These are phyloP conservation scores for Clusia tigrina DNA, from an alignment of 2,888 invertebrate genomes.

Conservation along the genomic window DNA sequence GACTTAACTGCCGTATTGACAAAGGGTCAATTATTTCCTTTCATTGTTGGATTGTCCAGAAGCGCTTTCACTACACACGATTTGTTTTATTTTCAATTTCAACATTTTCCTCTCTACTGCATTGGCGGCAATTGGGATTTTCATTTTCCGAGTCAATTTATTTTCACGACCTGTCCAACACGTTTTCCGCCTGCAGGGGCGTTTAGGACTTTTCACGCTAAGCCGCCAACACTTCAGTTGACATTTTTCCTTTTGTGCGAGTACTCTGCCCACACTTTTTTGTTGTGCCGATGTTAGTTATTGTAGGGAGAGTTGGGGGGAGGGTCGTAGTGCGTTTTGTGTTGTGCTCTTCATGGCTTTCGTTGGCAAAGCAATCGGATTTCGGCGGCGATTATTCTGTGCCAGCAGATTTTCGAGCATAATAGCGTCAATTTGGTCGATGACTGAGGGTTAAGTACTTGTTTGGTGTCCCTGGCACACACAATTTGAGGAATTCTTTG, in stretches of 20 bases:
- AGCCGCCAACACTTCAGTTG: constrained; percentile 2
- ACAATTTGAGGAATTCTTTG: too few relatives aligned
- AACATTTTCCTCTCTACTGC: not conserved
- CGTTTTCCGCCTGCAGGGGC: not conserved
- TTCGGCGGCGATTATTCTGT: not conserved
- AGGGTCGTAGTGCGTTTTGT: too few relatives aligned
- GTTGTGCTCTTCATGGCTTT: too few relatives aligned
- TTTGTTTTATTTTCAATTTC: not conserved
- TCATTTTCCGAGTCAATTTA: constrained; percentile 49
- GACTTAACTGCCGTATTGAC: too few relatives aligned
- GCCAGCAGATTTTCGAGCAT: not conserved
- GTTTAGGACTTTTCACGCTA: not conserved
- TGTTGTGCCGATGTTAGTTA: not conserved
- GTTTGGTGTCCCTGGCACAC: too few relatives aligned
- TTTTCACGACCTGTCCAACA: constrained; percentile 43
- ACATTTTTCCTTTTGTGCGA: not conserved
- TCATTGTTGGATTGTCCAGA: too few relatives aligned
- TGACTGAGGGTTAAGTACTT: not conserved
- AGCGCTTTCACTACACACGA: too few relatives aligned
- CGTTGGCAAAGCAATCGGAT: not conserved
- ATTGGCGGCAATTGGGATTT: not conserved
- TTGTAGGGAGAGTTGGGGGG: not conserved
- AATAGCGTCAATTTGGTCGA: not conserved
- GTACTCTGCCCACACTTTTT: not conserved
- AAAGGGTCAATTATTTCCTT: too few relatives aligned